phyloP scores from a whole-genome alignment of 1,140 invertebrate species.

The Bombus breviceps region DNA sequence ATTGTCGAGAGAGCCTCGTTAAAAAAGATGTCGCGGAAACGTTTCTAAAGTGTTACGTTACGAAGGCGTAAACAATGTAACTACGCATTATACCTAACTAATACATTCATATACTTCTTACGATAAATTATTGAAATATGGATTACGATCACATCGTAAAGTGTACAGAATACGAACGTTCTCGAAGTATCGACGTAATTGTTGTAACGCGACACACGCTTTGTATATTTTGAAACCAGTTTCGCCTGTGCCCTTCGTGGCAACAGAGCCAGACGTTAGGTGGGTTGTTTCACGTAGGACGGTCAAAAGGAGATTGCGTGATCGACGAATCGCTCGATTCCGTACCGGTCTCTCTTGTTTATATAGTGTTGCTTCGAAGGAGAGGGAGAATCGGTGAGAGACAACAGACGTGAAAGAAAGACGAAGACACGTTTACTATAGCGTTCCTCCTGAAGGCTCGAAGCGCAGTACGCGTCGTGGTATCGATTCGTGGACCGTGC shows the following conservation, averaged over 20 bases:
- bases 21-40: too few relatives aligned
- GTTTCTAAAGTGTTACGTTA: too few relatives aligned
- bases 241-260: background rate
- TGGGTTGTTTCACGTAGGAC: background rate
- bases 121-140: background rate
- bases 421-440: slow-evolving; percentile 15
- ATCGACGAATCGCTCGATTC: background rate
- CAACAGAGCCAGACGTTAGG: background rate
- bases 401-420: slow-evolving; percentile 24
- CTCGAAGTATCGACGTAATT: background rate
- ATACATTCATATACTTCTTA: background rate
- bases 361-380: background rate
- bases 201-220: background rate
- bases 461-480: slow-evolving; percentile 23
- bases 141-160: background rate
- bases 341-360: slow-evolving; percentile 29
- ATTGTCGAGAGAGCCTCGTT: too few relatives aligned
- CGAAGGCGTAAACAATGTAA: too few relatives aligned
- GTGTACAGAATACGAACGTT: background rate
- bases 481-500: slow-evolving; percentile 6
- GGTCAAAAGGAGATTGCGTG: background rate
- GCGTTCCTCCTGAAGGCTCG: slow-evolving; percentile 21
- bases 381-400: slow-evolving; percentile 18
- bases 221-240: background rate
- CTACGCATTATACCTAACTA: too few relatives aligned